phyloP scores from a whole-genome alignment of 1,140 invertebrate species.

The Hypothenemus hampei region DNA sequence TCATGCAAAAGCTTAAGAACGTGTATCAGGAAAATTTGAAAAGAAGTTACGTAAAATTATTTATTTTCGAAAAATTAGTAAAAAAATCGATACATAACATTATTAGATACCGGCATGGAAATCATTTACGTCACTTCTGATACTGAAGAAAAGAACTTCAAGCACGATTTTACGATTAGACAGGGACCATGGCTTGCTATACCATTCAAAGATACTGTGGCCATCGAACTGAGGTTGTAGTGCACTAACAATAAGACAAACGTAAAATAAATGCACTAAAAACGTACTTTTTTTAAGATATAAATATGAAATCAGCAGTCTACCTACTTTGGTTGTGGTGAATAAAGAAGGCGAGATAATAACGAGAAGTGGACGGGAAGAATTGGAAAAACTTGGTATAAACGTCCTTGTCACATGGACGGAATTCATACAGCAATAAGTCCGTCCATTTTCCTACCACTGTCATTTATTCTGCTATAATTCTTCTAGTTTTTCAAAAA shows the following conservation, averaged over 20 bases:
- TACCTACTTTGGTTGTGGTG: constrained; percentile 22
- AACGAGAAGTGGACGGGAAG: constrained; percentile 21
- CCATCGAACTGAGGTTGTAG: neutral
- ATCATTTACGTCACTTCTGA: constrained; percentile 28
- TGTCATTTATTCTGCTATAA: constrained; percentile 24
- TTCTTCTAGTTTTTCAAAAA: too few species aligned
- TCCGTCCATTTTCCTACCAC: constrained; percentile 23
- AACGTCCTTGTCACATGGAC: constrained; percentile 29
- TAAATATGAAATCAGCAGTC: constrained; percentile 22
- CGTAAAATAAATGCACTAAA: too few species aligned
- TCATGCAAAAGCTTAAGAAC: constrained; percentile 17
- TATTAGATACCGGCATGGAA: constrained; percentile 23
- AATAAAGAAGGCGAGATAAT: constrained; percentile 27
- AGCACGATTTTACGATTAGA: constrained; percentile 17
- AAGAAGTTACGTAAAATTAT: constrained; percentile 1
- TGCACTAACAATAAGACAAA: too few species aligned
- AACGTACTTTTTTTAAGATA: constrained; percentile 1
- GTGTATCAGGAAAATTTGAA: constrained; percentile 28
- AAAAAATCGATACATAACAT: neutral
- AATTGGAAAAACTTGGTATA: constrained; percentile 20
- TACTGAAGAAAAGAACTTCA: constrained; percentile 14
- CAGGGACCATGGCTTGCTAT: constrained; percentile 30
- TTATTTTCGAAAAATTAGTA: too few species aligned
- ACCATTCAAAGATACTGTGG: constrained; percentile 12
- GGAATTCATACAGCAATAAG: constrained; percentile 30